These are phyloP conservation scores for Tetramorium bicarinatum DNA, from an alignment of 2,888 invertebrate species.

Conservation along the genomic window DNA sequence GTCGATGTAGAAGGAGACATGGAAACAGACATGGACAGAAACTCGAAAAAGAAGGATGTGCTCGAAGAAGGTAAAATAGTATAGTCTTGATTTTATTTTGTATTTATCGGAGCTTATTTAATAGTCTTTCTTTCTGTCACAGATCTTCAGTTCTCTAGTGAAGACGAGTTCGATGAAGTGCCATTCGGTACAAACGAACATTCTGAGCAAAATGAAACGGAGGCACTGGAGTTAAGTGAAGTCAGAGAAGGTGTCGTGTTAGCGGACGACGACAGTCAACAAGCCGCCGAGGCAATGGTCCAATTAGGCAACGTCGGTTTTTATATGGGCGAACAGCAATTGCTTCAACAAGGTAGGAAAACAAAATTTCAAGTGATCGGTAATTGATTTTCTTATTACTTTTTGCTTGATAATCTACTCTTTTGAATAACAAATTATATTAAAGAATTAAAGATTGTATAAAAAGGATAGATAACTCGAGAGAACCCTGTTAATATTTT, in stretches of 20 bases:
- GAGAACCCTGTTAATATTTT: slow-evolving; percentile 1
- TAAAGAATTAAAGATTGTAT: background rate
- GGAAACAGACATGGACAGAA: slow-evolving; percentile 82
- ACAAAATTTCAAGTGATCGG: background rate
- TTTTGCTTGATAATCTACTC: background rate
- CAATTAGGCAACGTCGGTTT: slow-evolving; percentile 91
- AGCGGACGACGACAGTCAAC: slow-evolving; percentile 89
- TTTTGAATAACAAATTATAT: background rate
- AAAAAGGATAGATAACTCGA: background rate
- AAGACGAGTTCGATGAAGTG: slow-evolving; percentile 90
- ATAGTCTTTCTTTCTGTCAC: slow-evolving; percentile 60
- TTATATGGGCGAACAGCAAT: slow-evolving; percentile 87
- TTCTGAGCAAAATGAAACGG: slow-evolving; percentile 82
- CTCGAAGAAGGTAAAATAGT: slow-evolving; percentile 90
- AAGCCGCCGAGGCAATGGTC: slow-evolving; percentile 93
- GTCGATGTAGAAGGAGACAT: slow-evolving; percentile 90
- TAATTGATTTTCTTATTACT: slow-evolving; percentile 1
- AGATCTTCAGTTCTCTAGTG: slow-evolving; percentile 92
- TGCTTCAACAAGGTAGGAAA: slow-evolving; percentile 83
- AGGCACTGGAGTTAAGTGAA: slow-evolving; percentile 81
- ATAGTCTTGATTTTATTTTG: background rate
- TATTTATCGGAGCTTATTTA: background rate
- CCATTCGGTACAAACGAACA: slow-evolving; percentile 88
- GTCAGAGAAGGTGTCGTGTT: slow-evolving; percentile 82
- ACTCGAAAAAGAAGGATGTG: slow-evolving; percentile 89